Evolutionary conservation across 2,797 vertebrate species (phyloP).

Genomic region (Tragopan temminckii): DNA sequence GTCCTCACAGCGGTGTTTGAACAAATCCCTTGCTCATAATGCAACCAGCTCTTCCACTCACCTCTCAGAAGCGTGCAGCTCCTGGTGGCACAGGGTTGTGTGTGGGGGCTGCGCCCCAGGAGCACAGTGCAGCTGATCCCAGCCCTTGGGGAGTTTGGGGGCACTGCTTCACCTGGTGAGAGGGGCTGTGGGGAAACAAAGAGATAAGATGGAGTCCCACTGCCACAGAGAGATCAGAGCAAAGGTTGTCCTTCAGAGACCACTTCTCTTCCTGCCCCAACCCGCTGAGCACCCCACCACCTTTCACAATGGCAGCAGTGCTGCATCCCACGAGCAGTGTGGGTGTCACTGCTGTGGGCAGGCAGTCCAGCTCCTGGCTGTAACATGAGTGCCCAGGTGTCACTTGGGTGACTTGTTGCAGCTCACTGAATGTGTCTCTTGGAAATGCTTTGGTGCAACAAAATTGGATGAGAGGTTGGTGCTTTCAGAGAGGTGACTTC

Average conservation of each 20-base stretch:
- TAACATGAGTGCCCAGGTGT: not conserved
- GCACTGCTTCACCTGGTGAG: too few relatives aligned
- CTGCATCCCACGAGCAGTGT: not conserved
- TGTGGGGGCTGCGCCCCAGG: not conserved
- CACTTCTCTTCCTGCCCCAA: not conserved
- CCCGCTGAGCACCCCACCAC: not conserved
- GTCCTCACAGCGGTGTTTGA: not conserved
- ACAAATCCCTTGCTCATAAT: not conserved
- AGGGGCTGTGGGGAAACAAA: not conserved
- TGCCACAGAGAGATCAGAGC: not conserved
- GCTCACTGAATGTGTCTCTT: not conserved
- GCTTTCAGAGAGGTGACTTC: constrained; percentile 4
- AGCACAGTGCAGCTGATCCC: not conserved
- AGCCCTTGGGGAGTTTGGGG: not conserved
- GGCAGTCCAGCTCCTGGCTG: not conserved
- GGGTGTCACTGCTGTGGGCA: not conserved
- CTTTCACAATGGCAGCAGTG: not conserved
- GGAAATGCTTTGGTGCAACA: constrained; percentile 1
- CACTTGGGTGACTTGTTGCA: not conserved
- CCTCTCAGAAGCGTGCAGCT: not conserved
- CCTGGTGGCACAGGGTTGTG: not conserved
- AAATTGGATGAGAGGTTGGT: not conserved
- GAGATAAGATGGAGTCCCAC: not conserved
- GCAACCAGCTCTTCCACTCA: not conserved
- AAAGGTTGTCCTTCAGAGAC: not conserved